phyloP scores from a whole-genome alignment of 2,113 vertebrate species.

The Plotosus lineatus region DNA sequence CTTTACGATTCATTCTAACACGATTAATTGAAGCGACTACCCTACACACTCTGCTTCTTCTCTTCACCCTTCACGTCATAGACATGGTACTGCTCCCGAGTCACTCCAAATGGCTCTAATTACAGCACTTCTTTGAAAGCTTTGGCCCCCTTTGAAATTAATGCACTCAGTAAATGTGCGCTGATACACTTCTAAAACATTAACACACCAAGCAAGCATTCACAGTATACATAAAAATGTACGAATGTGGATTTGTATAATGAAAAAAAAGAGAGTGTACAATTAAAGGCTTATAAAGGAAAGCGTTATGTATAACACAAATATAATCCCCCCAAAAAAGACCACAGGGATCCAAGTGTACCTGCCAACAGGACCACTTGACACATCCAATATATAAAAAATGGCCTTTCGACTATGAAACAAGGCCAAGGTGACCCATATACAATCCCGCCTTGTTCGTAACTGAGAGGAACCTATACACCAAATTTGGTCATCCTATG shows the following conservation, averaged over 20 bases:
- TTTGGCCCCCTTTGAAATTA: constrained; percentile 10
- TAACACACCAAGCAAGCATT: not conserved
- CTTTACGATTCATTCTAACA: constrained; percentile 3
- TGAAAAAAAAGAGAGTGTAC: not conserved
- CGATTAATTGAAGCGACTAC: not conserved
- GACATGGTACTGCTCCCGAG: constrained; percentile 2
- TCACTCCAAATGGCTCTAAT: constrained; percentile 30
- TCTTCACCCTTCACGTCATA: constrained; percentile 10
- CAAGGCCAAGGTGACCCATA: too few relatives aligned
- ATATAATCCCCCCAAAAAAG: too few relatives aligned
- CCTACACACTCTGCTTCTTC: constrained; percentile 20
- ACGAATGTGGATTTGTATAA: not conserved
- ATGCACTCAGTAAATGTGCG: not conserved
- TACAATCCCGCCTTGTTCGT: too few relatives aligned
- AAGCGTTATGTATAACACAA: not conserved
- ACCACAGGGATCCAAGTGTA: too few relatives aligned
- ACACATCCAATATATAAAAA: not conserved
- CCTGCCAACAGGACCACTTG: too few relatives aligned
- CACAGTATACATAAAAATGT: not conserved
- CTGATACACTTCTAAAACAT: not conserved
- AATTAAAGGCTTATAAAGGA: not conserved
- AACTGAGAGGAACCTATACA: too few relatives aligned
- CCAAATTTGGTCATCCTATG: too few relatives aligned
- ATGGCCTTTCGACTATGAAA: too few relatives aligned
- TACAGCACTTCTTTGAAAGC: constrained; percentile 29